Evolutionary conservation across 2,888 invertebrate species (phyloP).

Genomic region (Coleophora deauratella): DNA sequence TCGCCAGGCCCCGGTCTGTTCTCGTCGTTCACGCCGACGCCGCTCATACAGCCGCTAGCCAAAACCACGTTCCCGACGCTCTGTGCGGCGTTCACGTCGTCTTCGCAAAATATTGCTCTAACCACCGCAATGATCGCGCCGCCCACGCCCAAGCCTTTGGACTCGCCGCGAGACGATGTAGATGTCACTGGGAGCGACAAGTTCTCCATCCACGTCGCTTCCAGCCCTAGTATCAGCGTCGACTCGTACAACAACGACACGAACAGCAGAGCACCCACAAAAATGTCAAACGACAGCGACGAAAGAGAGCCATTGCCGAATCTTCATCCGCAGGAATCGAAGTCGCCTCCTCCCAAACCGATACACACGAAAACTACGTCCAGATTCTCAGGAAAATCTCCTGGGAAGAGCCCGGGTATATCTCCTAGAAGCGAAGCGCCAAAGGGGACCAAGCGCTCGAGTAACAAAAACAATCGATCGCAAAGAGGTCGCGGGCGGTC

Average conservation of each 20-base stretch:
- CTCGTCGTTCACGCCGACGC: slow-evolving; percentile 65
- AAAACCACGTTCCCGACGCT: slow-evolving; percentile 70
- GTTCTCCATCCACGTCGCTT: slow-evolving; percentile 44
- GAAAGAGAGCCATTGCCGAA: slow-evolving; percentile 24
- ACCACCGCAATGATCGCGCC: slow-evolving; percentile 88
- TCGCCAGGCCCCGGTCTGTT: slow-evolving; percentile 79
- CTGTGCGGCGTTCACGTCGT: slow-evolving; percentile 87
- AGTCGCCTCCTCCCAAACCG: slow-evolving; percentile 56
- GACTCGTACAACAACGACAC: slow-evolving; percentile 53
- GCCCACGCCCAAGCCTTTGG: slow-evolving; percentile 66
- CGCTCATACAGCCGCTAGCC: slow-evolving; percentile 68
- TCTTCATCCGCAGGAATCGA: slow-evolving; percentile 29
- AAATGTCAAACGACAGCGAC: slow-evolving; percentile 51
- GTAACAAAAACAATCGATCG: slow-evolving; percentile 55
- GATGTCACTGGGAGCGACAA: slow-evolving; percentile 53
- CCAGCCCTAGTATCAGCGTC: slow-evolving; percentile 53
- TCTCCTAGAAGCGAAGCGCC: slow-evolving; percentile 76
- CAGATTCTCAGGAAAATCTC: slow-evolving; percentile 79
- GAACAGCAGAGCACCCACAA: slow-evolving; percentile 39
- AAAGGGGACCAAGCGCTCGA: slow-evolving; percentile 49
- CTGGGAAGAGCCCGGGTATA: slow-evolving; percentile 79
- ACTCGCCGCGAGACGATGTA: slow-evolving; percentile 58
- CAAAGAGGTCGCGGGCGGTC: slow-evolving; percentile 67
- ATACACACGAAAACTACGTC: slow-evolving; percentile 62
- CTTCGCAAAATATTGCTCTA: slow-evolving; percentile 86